Base-by-base conservation (phyloP, 2,888 invertebrate genomes). In the Galerucella nymphaeae region DNA sequence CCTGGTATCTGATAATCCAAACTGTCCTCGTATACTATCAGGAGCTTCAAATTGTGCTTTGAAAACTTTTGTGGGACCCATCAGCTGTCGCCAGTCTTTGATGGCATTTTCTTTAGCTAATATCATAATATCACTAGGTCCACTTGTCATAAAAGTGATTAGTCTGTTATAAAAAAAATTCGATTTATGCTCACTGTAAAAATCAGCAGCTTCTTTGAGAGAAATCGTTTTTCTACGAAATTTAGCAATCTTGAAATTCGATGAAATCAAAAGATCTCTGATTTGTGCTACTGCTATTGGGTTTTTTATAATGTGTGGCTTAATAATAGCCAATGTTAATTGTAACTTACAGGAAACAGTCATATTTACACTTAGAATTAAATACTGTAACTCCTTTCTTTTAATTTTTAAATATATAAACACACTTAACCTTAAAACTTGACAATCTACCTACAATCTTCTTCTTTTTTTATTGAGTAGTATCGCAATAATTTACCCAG, bases 1-100 rank as follows among this genome's bases (percentile, higher is more conserved):
- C 81, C 98, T 90, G 0, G 98, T 98, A 84, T 98, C 98, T 0
- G 97, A 95, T 18, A 98, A 88, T 0, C 98, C 98, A 88, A 93
- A 96, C 82, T 89, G 88, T 2, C 95, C 95, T 80, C 98, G 88
- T 75, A 98, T 91, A 67, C 93, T 91, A 68, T 92, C 85, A 0
- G 97, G 97, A 69, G 92, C 90, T 71, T 91, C 90, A 82, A 92
- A 94, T 74, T 95, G 92, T 0, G 95, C 93, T 84, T 92, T 92
- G 83, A 89, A 94, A 0, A 94, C 94, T 87, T 96, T 96, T 0
- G 98, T 97, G 1, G 97, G 97, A 0, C 98, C 98, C 88, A 98
- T 92, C 64, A 97, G 85, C 66, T 87, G 84, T 76, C 98, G 90
- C 98, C 98, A 98, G 67, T 91, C 88, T 18, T 86, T 82, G 78